Base-by-base conservation (phyloP, 2,113 vertebrate species). In the Alethe diademata region DNA sequence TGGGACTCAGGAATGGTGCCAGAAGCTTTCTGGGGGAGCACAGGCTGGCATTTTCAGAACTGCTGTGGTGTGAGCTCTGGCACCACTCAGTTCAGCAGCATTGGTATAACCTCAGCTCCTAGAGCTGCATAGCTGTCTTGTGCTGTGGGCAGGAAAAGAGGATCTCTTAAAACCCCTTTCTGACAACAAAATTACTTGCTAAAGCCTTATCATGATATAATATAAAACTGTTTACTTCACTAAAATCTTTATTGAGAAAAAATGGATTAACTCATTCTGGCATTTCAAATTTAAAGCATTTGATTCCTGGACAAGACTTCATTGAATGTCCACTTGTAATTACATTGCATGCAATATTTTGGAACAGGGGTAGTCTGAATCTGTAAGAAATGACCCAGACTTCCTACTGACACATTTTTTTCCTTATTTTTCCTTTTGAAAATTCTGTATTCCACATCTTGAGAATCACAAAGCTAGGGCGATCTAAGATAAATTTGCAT, bases 11-110 rank as follows among this genome's bases (percentile, higher is more conserved):
- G 75, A 18, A 23, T 5, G 0, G 0, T 75, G 35, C 57, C 86
- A 93, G 78, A 8, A 78, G 20, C 48, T 74, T 5, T 53, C 61
- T 50, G 28, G 23, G 35, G 54, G 23, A 38, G 23, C 5, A 16
- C 1, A 4, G 33, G 51, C 53, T 92, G 82, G 70, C 0, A 0
- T 36, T 70, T 28, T 73, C 2, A 0, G 50, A 80, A 33, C 8
- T 17, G 24, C 47, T 31, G 22, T 69, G 60, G 38, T 57, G 71
- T 18, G 25, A 42, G 19, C 38, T 12, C 57, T 25, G 78, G 47
- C 65, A 57, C 24, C 0, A 0, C 53, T 75, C 33, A 33, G 15
- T 25, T 47, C 51, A 36, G 17, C 6, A 70, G 14, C 31, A 36
- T 7, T 2, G 1, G 11, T 35, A 26, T 33, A 78, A 26, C 71